Evolutionary conservation across 2,797 vertebrate genomes (phyloP).

Genomic region (Spondyliosoma cantharus): DNA sequence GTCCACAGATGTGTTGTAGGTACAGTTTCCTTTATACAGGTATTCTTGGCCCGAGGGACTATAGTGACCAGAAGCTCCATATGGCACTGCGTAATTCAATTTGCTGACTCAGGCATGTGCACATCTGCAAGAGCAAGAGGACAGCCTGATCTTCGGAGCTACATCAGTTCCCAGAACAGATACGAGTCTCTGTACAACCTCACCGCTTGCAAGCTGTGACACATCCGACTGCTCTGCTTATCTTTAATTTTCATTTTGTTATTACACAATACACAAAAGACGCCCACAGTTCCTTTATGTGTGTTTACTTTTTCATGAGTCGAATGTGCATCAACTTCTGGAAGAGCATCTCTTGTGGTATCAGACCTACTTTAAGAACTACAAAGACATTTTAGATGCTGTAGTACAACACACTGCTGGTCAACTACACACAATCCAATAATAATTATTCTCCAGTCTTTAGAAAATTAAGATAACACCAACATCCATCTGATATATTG

Average conservation of each 20-base stretch:
- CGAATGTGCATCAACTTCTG: not conserved
- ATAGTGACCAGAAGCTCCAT: conserved; percentile 15
- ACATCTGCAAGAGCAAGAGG: conserved; percentile 39
- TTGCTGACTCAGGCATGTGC: conserved; percentile 32
- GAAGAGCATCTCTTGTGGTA: not conserved
- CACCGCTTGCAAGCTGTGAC: conserved; percentile 3
- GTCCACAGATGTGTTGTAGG: conserved; percentile 1
- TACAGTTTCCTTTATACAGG: not conserved
- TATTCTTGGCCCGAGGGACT: conserved; percentile 4
- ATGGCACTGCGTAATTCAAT: conserved; percentile 21
- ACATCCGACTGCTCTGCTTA: not conserved
- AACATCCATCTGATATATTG: not conserved
- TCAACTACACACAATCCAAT: not conserved
- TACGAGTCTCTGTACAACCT: conserved; percentile 5
- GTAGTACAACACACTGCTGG: not conserved
- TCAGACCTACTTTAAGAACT: not conserved
- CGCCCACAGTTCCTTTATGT: not conserved
- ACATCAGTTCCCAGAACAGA: conserved; percentile 18
- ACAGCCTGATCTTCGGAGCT: conserved; percentile 13
- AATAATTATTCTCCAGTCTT: conserved; percentile 1
- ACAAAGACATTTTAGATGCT: not conserved
- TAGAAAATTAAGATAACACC: conserved; percentile 8
- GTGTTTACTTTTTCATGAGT: not conserved
- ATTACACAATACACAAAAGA: not conserved
- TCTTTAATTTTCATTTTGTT: not conserved